phyloP scores from a whole-genome alignment of 2,797 vertebrate genomes.

The Microhierax caerulescens region DNA sequence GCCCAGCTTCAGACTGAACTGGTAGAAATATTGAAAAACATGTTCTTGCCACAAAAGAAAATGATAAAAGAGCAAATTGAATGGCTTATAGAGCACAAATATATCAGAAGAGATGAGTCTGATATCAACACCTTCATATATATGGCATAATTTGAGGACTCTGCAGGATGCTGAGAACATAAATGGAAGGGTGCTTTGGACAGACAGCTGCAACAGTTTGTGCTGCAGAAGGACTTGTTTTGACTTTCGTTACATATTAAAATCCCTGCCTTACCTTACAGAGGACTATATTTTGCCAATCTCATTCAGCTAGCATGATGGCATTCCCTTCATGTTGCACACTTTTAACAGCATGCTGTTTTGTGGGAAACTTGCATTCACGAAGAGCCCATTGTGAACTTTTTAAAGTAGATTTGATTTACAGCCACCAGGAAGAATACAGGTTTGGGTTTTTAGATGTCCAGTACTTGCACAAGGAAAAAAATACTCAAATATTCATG shows the following conservation, averaged over 20 bases:
- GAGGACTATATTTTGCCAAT: slow-evolving; percentile 90
- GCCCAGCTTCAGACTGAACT: slow-evolving; percentile 99
- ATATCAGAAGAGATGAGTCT: slow-evolving; percentile 95
- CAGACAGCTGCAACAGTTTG: slow-evolving; percentile 73
- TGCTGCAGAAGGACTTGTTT: slow-evolving; percentile 77
- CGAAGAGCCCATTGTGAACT: slow-evolving; percentile 83
- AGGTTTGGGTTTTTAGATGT: slow-evolving; percentile 71
- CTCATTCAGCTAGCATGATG: slow-evolving; percentile 86
- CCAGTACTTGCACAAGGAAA: slow-evolving; percentile 77
- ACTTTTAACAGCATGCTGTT: slow-evolving; percentile 95
- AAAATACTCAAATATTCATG: slow-evolving; percentile 75
- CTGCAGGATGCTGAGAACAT: slow-evolving; percentile 46
- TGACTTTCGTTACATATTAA: slow-evolving; percentile 81
- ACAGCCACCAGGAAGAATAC: slow-evolving; percentile 71
- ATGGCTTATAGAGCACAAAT: slow-evolving; percentile 99
- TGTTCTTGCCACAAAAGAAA: slow-evolving; percentile 99
- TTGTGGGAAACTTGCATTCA: slow-evolving; percentile 85
- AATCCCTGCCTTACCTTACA: slow-evolving; percentile 94
- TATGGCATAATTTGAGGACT: slow-evolving; percentile 87
- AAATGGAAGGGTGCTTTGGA: slow-evolving; percentile 67
- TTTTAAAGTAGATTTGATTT: slow-evolving; percentile 73
- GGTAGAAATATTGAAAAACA: slow-evolving; percentile 99
- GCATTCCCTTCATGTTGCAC: slow-evolving; percentile 84
- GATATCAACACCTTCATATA: slow-evolving; percentile 99
- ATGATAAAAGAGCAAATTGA: slow-evolving; percentile 99